A percentile compares a stretch with the other conserved stretches of the same genome.
These are phyloP conservation scores for Nysson spinosus DNA, from an alignment of 2,888 invertebrate genomes.

Conservation along the genomic window DNA sequence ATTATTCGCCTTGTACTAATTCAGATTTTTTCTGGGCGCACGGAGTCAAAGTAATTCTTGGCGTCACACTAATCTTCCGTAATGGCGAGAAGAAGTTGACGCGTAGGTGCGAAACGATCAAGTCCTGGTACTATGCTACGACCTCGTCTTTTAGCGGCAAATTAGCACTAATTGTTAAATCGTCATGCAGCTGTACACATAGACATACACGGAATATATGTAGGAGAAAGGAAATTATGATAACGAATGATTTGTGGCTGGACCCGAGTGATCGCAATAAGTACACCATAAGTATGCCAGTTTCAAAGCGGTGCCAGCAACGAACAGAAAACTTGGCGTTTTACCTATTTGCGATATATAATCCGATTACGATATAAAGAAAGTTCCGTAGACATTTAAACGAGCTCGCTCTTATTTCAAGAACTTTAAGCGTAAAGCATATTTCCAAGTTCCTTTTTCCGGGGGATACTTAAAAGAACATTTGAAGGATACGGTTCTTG, in stretches of 20 bases:
- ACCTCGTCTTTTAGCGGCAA: slow-evolving; percentile 30
- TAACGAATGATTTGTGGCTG: too few species aligned
- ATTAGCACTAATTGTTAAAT: slow-evolving; percentile 48
- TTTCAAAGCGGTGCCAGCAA: too few species aligned
- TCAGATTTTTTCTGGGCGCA: not conserved
- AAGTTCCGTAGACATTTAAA: not conserved
- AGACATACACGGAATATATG: not conserved
- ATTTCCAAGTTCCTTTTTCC: not conserved
- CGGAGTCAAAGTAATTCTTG: not conserved
- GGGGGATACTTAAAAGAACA: not conserved
- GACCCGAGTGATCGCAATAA: too few species aligned
- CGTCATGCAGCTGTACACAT: not conserved
- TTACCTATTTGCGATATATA: too few species aligned
- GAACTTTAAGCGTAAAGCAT: not conserved
- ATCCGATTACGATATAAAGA: too few species aligned
- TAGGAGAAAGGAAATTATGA: not conserved
- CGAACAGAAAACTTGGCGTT: too few species aligned
- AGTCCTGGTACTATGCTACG: slow-evolving; percentile 19
- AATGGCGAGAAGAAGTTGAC: slow-evolving; percentile 15
- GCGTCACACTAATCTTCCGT: slow-evolving; percentile 14
- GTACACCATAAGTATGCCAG: too few species aligned
- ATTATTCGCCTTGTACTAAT: too few species aligned
- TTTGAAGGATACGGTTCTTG: slow-evolving; percentile 12
- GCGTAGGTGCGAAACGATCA: slow-evolving; percentile 43
- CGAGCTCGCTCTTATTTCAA: not conserved